phyloP scores from a whole-genome alignment of 1,140 invertebrate species.

The Atopsyche davidsoni region DNA sequence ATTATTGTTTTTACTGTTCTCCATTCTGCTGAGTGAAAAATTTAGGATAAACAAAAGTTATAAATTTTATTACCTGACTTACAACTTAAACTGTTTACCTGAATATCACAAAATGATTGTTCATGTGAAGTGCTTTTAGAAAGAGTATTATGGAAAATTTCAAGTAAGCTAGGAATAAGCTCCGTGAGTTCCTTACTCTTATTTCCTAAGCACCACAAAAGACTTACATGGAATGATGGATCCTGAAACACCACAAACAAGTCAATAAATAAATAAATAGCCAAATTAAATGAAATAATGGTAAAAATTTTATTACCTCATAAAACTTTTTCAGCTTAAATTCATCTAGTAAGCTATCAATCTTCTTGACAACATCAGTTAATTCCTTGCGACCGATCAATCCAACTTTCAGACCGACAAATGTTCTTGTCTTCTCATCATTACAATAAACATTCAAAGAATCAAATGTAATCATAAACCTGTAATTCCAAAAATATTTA shows the following conservation, averaged over 20 bases:
- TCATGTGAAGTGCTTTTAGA: conserved; percentile 30
- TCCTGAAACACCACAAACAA: conserved; percentile 48
- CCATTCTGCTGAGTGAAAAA: too few species aligned
- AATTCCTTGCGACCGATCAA: conserved; percentile 47
- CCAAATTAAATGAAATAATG: conserved; percentile 11
- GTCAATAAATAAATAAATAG: conserved; percentile 10
- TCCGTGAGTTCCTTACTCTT: conserved; percentile 43
- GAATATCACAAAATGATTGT: conserved; percentile 29
- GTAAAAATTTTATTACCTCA: conserved; percentile 44
- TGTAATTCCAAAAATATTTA: conserved; percentile 29
- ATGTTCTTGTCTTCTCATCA: conserved; percentile 68
- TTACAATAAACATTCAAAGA: conserved; percentile 62
- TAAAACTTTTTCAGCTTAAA: conserved; percentile 62
- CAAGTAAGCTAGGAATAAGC: conserved; percentile 40
- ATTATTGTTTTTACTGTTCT: conserved; percentile 4
- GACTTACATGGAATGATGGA: conserved; percentile 64
- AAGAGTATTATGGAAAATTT: conserved; percentile 39
- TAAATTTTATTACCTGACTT: conserved; percentile 23
- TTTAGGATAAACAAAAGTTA: too few species aligned
- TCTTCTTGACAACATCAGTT: conserved; percentile 44
- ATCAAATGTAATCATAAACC: conserved; percentile 56
- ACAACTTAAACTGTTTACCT: conserved; percentile 30
- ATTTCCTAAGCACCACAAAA: conserved; percentile 60
- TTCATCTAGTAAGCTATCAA: conserved; percentile 58
- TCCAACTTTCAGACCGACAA: conserved; percentile 58